Percentiles rank a stretch among this genome's conserved stretches.
phyloP scores from a whole-genome alignment of 2,888 invertebrate species.

The Phengaris alcon region DNA sequence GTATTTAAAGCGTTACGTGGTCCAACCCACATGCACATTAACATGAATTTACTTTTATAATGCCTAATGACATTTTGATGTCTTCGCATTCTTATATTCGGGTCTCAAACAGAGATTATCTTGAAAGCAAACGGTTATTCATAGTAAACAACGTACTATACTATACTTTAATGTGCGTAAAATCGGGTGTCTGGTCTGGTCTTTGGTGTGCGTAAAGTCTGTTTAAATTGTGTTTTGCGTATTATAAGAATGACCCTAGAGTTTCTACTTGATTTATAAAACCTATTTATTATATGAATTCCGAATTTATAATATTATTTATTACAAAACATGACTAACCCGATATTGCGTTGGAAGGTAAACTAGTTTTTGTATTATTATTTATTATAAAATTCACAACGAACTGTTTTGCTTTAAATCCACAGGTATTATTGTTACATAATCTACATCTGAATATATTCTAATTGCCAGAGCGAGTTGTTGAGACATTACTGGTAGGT shows the following conservation, averaged over 20 bases:
- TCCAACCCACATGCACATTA: slow-evolving; percentile 13
- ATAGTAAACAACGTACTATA: not conserved
- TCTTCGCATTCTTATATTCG: slow-evolving; percentile 18
- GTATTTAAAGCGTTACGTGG: slow-evolving; percentile 9
- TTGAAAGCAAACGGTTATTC: not conserved
- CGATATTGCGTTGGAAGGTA: not conserved
- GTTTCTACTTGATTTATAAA: too few species aligned
- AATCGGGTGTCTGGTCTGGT: not conserved
- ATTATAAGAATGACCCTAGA: too few species aligned
- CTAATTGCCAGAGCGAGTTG: too few species aligned
- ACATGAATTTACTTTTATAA: slow-evolving; percentile 13
- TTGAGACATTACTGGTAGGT: too few species aligned
- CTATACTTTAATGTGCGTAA: not conserved
- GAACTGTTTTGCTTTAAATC: too few species aligned
- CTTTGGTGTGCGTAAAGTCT: not conserved
- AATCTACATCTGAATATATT: too few species aligned
- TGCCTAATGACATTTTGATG: slow-evolving; percentile 23
- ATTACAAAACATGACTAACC: not conserved
- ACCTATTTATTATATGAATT: not conserved
- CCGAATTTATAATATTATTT: not conserved
- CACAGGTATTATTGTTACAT: too few species aligned
- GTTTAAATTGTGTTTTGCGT: not conserved
- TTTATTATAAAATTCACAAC: not conserved
- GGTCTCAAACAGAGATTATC: not conserved
- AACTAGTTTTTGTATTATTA: not conserved